Evolutionary conservation across 2,888 invertebrate genomes (phyloP), one percentile per base, ranked within the genome.

Genomic region (Nemotelus pantherinus): DNA sequence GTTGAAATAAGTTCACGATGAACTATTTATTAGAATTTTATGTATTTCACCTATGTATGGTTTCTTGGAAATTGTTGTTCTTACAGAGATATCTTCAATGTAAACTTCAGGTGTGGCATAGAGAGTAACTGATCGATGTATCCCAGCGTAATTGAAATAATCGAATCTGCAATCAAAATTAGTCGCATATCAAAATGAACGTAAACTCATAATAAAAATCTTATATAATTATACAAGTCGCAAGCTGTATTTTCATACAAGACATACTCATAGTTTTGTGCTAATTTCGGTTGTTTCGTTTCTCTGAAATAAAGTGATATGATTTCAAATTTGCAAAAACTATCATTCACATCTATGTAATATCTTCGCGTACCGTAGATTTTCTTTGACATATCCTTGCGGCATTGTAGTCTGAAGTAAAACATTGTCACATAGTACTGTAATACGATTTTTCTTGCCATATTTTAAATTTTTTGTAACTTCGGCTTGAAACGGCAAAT

Each of bases 101-200:
- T 93, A 96, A 0, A 91, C 89, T 80, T 89, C 89, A 1, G 98
- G 97, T 2, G 96, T 97, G 2, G 96, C 94, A 86, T 96, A 95
- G 10, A 99, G 86, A 82, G 93, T 91, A 47, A 99, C 98, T 5
- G 96, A 92, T 74, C 99, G 92, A 85, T 99, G 96, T 80, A 99
- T 97, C 4, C 99, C 99, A 25, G 98, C 99, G 86, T 98, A 99
- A 87, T 99, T 98, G 89, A 97, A 98, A 88, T 99, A 99, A 86
- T 99, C 99, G 85, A 99, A 98, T 43, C 94, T 93, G 83, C 96
- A 95, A 25, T 25, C 25, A 25, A 25, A 1, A 25, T 25, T 25
- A 25, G 25, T 25, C 25, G 25, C 25, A 25, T 25, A 25, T 25
- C 25, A 25, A 25, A 25, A 25, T 25, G 25, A 25, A 25, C 25